Conservation (phyloP, 2,113 vertebrate genomes). For the Bujurquina vittata region DNA sequence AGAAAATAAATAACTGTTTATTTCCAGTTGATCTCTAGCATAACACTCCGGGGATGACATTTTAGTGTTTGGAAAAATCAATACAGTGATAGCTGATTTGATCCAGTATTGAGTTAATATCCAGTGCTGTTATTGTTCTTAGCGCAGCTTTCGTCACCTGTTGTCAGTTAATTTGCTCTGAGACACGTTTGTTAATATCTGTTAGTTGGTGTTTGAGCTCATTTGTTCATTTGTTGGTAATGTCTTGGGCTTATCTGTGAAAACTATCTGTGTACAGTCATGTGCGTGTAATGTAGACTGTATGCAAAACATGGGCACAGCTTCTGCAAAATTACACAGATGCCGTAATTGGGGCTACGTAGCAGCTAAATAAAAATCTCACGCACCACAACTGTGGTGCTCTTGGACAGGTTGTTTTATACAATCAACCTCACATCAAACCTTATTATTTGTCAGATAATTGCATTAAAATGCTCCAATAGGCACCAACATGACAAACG, state of each 20-base stretch:
- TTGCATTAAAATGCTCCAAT: neutral
- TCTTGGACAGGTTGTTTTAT: neutral
- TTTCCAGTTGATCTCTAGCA: conserved; percentile 2
- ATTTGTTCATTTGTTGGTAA: neutral
- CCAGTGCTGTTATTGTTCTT: neutral
- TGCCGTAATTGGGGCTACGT: neutral
- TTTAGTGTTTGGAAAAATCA: neutral
- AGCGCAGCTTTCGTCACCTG: neutral
- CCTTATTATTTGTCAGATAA: neutral
- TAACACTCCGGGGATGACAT: neutral
- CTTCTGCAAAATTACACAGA: neutral
- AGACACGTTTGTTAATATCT: neutral
- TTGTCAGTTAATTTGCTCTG: neutral
- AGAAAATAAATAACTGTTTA: neutral
- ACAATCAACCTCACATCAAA: neutral
- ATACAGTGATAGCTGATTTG: neutral
- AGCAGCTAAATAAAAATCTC: neutral
- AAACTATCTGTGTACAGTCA: neutral
- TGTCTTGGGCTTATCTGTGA: neutral
- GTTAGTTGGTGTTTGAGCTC: neutral
- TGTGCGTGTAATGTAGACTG: neutral
- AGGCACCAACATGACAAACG: neutral
- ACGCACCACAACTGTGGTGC: neutral
- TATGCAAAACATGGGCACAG: neutral
- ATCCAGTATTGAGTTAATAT: neutral